These are phyloP conservation scores for Notolepis coatsorum DNA, from an alignment of 2,797 vertebrate species.

Conservation along the genomic window DNA sequence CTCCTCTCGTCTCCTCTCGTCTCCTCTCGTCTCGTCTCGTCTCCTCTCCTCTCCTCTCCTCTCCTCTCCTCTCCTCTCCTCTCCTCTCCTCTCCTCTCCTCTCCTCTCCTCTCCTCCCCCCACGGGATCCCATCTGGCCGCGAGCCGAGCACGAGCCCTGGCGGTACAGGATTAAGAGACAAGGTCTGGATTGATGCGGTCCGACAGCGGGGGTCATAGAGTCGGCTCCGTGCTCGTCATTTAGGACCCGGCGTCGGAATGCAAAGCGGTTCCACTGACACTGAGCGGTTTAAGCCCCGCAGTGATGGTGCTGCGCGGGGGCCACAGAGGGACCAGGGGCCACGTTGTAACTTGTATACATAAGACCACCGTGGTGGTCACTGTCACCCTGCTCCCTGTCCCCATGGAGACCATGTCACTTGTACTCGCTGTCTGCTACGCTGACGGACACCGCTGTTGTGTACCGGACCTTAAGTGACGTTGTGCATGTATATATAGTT, in stretches of 20 bases:
- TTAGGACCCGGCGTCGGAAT: slow-evolving; percentile 40
- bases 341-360: slow-evolving; percentile 1
- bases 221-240: slow-evolving; percentile 52
- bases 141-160: not conserved
- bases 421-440: not conserved
- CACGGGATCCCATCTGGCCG: slow-evolving; percentile 20
- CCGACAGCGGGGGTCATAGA: slow-evolving; percentile 22
- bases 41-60: too few species aligned
- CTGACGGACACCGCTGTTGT: not conserved
- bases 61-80: too few species aligned
- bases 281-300: slow-evolving; percentile 21
- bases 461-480: not conserved
- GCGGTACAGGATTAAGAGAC: slow-evolving; percentile 46
- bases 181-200: slow-evolving; percentile 58
- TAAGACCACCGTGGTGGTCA: slow-evolving; percentile 1
- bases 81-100: too few species aligned
- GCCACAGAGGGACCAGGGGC: slow-evolving; percentile 17
- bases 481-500: not conserved
- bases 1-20: too few species aligned
- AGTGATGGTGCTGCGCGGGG: slow-evolving; percentile 31
- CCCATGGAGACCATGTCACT: not conserved
- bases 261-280: slow-evolving; percentile 40
- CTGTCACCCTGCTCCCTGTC: not conserved
- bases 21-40: too few species aligned
- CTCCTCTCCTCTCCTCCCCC: slow-evolving; percentile 13